Base-by-base conservation (phyloP, 2,888 invertebrate genomes). In the Neoascia interrupta region DNA sequence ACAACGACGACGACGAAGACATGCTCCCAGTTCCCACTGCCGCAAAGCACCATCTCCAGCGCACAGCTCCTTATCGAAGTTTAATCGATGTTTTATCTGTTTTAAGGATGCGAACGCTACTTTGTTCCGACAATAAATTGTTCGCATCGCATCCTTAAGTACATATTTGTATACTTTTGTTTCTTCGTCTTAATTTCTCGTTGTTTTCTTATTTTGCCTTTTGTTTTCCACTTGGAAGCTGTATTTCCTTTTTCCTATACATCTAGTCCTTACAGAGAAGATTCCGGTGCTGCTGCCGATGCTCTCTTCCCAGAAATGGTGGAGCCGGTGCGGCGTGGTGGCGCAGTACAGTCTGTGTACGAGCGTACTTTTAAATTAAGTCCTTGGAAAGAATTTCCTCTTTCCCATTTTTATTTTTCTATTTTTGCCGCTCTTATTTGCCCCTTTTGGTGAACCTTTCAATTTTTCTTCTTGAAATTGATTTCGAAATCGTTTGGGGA, bases 1-100 rank as follows among this genome's bases (percentile, higher is more conserved):
- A n/a, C 10, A n/a, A n/a, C 31, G 31, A 3, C 31, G 8, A 3
- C 10, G 8, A 3, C n/a, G 3, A 8, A 6, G 31, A 6, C 8
- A n/a, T n/a, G 10, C n/a, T 6, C 8, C 10, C 8, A 8, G 31
- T 31, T 4, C 45, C 34, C 43, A 28, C 15, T 23, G 16, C 15
- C 51, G 8, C 41, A 26, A 10, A 8, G 11, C 23, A 13, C 13
- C 28, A 18, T 43, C 43, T 6, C 21, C 10, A 34, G 53, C 68
- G 28, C 60, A 54, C 19, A 60, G 53, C 66, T 74, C 74, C 66
- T 82, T 81, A 82, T 82, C 81, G 81, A 81, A 82, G 80, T 82
- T 82, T 82, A 82, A 82, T 82, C 81, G 82, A 82, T 82, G 81
- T 82, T 82, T 82, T 82, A 81, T 82, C 82, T 82, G 70, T 76